phyloP scores from a whole-genome alignment of 2,888 invertebrate species.

The Ischnus inquisitorius region DNA sequence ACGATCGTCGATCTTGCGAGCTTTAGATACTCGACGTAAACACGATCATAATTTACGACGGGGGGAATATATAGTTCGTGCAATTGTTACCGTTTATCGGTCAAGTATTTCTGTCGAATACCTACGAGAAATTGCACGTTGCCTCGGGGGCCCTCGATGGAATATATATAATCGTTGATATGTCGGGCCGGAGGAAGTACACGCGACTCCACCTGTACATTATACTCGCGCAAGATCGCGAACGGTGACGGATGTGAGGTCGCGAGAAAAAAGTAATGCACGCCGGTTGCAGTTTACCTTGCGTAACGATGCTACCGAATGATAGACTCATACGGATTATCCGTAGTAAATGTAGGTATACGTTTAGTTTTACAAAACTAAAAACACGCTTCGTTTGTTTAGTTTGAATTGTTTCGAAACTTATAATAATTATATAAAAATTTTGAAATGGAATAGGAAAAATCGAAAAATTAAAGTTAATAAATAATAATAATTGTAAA shows the following conservation, averaged over 20 bases:
- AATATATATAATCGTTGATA: conserved; percentile 44
- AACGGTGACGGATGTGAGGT: conserved; percentile 54
- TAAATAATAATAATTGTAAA: no score
- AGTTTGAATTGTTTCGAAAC: neutral
- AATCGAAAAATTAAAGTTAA: no score
- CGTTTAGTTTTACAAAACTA: no score
- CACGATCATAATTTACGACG: conserved; percentile 72
- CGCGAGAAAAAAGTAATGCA: conserved; percentile 34
- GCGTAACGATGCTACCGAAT: conserved; percentile 43
- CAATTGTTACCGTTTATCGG: conserved; percentile 69
- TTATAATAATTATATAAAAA: neutral
- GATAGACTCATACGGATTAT: conserved; percentile 10
- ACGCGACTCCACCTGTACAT: conserved; percentile 27
- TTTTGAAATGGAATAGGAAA: no score
- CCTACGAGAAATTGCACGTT: conserved; percentile 22
- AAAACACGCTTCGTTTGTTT: no score
- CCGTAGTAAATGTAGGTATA: conserved; percentile 17
- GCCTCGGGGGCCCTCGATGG: conserved; percentile 27
- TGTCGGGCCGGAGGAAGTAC: conserved; percentile 57
- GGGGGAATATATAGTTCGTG: conserved; percentile 29
- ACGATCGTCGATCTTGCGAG: conserved; percentile 66
- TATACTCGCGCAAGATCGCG: conserved; percentile 21
- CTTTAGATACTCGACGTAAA: conserved; percentile 64
- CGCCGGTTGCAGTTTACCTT: conserved; percentile 12
- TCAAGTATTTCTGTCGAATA: conserved; percentile 56